phyloP scores from a whole-genome alignment of 2,113 vertebrate genomes.

The Zosterops hypoxanthus region DNA sequence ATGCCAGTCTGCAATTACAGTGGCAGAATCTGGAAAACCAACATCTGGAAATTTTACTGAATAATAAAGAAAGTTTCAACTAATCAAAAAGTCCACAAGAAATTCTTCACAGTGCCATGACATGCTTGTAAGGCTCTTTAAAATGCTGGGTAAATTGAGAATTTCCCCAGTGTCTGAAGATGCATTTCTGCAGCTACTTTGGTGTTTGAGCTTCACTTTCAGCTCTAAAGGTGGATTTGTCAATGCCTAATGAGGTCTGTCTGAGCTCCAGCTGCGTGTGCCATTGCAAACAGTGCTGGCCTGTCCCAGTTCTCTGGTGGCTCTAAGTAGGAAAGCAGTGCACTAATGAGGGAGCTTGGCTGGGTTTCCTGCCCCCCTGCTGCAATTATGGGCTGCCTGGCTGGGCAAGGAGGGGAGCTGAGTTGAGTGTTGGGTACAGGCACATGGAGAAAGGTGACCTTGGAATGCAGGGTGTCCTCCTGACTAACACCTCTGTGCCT shows the following conservation, averaged over 20 bases:
- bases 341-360: neutral
- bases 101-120: neutral
- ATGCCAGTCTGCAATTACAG: neutral
- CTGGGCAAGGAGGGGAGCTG: neutral
- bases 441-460: accelerated
- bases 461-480: neutral
- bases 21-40: neutral
- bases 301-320: neutral
- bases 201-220: neutral
- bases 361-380: neutral
- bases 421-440: neutral
- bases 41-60: neutral
- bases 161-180: neutral
- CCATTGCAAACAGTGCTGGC: neutral
- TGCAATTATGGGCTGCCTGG: neutral
- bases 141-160: neutral
- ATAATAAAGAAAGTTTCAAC: neutral
- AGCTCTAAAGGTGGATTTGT: neutral
- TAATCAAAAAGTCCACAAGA: neutral
- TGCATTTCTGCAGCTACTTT: neutral
- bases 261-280: neutral
- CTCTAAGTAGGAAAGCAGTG: neutral
- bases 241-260: neutral
- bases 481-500: neutral
- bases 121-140: neutral